Conservation (phyloP, 2,113 vertebrate species). For the Chelonoidis abingdonii region DNA sequence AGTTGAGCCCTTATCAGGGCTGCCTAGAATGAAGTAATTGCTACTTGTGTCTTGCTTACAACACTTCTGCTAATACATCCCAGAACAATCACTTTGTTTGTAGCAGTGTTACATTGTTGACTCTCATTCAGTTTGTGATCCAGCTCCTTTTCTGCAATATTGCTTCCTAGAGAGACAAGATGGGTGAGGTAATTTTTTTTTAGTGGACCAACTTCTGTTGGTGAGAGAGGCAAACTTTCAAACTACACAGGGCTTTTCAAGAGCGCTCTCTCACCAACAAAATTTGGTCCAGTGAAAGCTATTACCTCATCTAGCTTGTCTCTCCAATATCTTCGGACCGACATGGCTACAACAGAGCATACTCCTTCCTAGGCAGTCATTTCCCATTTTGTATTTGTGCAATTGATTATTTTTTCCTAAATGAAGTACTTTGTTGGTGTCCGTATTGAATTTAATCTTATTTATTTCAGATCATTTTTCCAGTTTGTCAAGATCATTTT, state of each 20-base stretch:
- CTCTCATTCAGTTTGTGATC: background rate
- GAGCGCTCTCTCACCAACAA: background rate
- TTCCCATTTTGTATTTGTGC: background rate
- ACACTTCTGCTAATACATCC: background rate
- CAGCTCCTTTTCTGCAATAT: background rate
- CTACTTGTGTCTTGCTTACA: too few relatives aligned
- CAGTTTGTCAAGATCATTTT: too few relatives aligned
- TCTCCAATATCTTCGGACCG: background rate
- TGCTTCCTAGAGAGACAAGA: background rate
- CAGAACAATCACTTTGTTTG: background rate
- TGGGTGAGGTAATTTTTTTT: background rate
- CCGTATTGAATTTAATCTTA: background rate
- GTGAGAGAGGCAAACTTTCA: background rate
- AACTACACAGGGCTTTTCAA: too few relatives aligned
- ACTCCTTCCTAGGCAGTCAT: background rate
- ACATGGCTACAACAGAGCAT: background rate
- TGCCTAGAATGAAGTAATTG: too few relatives aligned
- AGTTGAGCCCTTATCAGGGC: background rate
- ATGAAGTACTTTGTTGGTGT: background rate
- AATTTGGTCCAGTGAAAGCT: background rate
- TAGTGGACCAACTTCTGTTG: background rate
- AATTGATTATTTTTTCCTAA: background rate
- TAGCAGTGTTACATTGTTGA: background rate
- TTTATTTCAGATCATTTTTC: background rate
- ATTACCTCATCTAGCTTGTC: background rate